Base-by-base conservation (phyloP, 1,140 invertebrate genomes). In the Pseudomyrmex flavicornis region DNA sequence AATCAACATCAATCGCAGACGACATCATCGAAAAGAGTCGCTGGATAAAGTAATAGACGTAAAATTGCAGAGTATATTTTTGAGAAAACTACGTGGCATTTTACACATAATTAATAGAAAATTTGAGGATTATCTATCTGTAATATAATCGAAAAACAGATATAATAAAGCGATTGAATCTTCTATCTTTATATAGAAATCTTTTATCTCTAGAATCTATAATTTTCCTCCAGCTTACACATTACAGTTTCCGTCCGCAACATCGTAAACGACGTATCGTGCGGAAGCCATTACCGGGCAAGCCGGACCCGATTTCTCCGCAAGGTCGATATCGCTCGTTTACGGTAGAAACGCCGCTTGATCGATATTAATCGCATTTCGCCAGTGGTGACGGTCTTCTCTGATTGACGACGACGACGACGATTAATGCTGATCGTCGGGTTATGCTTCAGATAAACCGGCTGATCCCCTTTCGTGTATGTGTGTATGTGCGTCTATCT, bases 341-440 rank as follows among this genome's bases (percentile, higher is more conserved):
- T 61, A 88, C 72, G 84, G 76, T 82, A 12, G 65, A 69, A 44
- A 50, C 26, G 44, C 72, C 15, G 58, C 7, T 76, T 86, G 87
- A 89, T 89, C 87, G 82, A 86, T 85, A 89, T 89, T 89, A 89
- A 89, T 89, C 88, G 88, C 84, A 82, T 89, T 86, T 75, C 84
- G 61, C 9, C 35, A 61, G 58, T 74, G 17, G 69, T 52, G 46
- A 69, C 56, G 48, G 76, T 50, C 77, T 76, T 48, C 79, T 85
- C 88, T 89, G 88, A 89, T 88, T 72, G 88, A 89, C 87, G 86
- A 85, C 35, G 35, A 35, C 79, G 84, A 35, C 79, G 79, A 63
- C 88, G 84, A 88, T 89, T 89, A 89, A 89, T 88, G 75, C 88
- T 56, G 88, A 61, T 89, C 87, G 88, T 88, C 87, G 79, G 84